phyloP scores from a whole-genome alignment of 2,113 vertebrate species.

The Sebastes schlegelii region DNA sequence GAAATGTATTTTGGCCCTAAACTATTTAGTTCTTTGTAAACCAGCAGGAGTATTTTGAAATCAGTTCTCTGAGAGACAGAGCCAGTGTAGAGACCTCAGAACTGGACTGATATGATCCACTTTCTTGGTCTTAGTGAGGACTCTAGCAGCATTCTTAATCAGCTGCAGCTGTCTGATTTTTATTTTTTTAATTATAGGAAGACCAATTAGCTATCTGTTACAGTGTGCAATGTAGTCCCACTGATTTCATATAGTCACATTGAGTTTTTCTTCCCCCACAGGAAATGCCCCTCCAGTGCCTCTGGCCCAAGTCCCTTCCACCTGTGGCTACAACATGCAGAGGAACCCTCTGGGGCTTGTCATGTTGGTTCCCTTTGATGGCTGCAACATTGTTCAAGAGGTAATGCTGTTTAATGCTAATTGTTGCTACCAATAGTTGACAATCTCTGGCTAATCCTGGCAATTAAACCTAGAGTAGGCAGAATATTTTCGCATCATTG shows the following conservation, averaged over 20 bases:
- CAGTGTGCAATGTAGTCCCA: neutral
- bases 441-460: neutral
- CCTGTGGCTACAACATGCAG: constrained; percentile 72
- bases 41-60: too few species aligned
- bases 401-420: neutral
- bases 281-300: constrained; percentile 33
- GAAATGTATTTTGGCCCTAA: too few species aligned
- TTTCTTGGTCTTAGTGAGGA: too few species aligned
- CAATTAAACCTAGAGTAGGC: too few species aligned
- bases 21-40: too few species aligned
- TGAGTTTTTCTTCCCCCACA: neutral
- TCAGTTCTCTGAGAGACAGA: too few species aligned
- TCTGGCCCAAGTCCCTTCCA: constrained; percentile 59
- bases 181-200: too few species aligned
- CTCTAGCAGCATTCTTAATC: too few species aligned
- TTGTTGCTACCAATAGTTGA: neutral
- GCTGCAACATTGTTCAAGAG: constrained; percentile 68
- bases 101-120: too few species aligned
- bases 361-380: constrained; percentile 66
- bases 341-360: constrained; percentile 39
- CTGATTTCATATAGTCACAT: neutral
- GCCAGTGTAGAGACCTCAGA: too few species aligned
- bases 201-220: neutral
- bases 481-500: too few species aligned
- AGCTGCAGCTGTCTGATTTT: too few species aligned